Percentiles rank a stretch among this genome's conserved stretches.
These are phyloP conservation scores for Aphrophora alni DNA, from an alignment of 2,888 invertebrate genomes.

Conservation along the genomic window DNA sequence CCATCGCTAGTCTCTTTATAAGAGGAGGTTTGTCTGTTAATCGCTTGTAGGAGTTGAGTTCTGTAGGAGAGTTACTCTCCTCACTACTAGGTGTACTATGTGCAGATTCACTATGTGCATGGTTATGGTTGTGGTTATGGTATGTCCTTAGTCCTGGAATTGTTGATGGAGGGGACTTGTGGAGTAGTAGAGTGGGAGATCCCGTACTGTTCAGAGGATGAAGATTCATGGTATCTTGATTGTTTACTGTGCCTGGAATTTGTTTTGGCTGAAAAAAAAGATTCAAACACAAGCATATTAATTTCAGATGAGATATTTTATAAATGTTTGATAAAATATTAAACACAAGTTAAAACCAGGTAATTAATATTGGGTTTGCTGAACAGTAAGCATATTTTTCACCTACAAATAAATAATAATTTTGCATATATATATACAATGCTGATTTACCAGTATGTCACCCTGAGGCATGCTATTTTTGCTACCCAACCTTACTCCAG, in stretches of 20 bases:
- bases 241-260: slow-evolving; percentile 51
- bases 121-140: slow-evolving; percentile 61
- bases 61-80: slow-evolving; percentile 87
- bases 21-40: slow-evolving; percentile 82
- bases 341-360: too few relatives aligned
- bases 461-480: too few relatives aligned
- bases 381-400: too few relatives aligned
- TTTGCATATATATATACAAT: too few relatives aligned
- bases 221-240: slow-evolving; percentile 34
- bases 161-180: slow-evolving; percentile 63
- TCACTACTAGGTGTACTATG: slow-evolving; percentile 64
- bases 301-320: too few relatives aligned
- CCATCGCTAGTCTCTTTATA: slow-evolving; percentile 73
- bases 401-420: too few relatives aligned
- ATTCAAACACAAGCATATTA: too few relatives aligned
- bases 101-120: slow-evolving; percentile 36
- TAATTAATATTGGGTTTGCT: too few relatives aligned
- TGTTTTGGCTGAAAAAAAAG: slow-evolving; percentile 58
- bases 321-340: too few relatives aligned
- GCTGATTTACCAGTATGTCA: too few relatives aligned
- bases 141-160: slow-evolving; percentile 71
- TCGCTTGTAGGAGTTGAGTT: slow-evolving; percentile 83
- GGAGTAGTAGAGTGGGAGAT: slow-evolving; percentile 25
- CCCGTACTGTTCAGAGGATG: neutral
- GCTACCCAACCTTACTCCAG: too few relatives aligned